Percentiles rank a stretch among this genome's conserved stretches.
These are phyloP conservation scores for Megalopta genalis DNA, from an alignment of 1,140 invertebrate species.

Conservation along the genomic window DNA sequence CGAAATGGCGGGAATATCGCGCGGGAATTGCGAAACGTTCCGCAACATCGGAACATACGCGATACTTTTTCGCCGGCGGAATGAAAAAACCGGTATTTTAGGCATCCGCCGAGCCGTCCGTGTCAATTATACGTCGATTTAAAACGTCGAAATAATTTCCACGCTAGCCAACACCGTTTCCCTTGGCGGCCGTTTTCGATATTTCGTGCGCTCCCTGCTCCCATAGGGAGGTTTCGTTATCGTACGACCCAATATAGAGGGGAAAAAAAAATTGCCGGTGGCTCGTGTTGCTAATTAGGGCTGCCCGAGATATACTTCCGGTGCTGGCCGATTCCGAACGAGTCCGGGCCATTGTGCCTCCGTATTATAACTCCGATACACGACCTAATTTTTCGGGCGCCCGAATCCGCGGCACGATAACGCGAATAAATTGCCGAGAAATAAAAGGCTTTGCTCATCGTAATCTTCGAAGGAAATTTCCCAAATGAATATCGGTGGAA, in stretches of 20 bases:
- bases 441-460: not conserved
- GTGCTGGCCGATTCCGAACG: not conserved
- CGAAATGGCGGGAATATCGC: no score
- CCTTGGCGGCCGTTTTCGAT: not conserved
- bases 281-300: not conserved
- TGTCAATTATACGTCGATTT: no score
- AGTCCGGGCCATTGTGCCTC: not conserved
- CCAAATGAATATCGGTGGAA: no score
- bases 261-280: not conserved
- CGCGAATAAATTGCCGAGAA: not conserved
- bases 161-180: not conserved
- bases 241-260: not conserved
- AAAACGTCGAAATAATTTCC: not conserved
- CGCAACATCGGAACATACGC: no score
- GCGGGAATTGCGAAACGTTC: no score
- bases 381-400: not conserved
- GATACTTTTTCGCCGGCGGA: no score
- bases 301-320: not conserved
- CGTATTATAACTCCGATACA: not conserved
- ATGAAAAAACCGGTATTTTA: no score
- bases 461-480: no score
- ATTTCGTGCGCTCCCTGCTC: not conserved
- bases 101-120: no score
- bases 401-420: not conserved
- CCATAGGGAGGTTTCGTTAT: not conserved